These are phyloP conservation scores for Asobara japonica DNA, from an alignment of 1,140 invertebrate genomes.

Conservation along the genomic window DNA sequence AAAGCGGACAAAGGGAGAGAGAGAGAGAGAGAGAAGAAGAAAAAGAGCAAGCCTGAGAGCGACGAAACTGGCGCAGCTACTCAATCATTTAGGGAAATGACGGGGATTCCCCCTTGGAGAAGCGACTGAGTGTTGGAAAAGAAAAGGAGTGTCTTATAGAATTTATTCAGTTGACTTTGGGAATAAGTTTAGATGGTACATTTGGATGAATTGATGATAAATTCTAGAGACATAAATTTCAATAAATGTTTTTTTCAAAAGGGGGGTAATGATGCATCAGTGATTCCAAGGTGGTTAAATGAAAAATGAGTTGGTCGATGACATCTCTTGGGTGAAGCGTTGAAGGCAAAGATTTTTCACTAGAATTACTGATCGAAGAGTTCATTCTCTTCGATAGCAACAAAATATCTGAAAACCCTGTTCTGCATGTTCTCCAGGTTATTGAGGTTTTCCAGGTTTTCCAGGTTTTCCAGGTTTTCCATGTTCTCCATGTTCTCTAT, in stretches of 20 bases:
- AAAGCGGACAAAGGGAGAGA: neutral
- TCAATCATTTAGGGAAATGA: slow-evolving; percentile 41
- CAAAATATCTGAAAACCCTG: too few species aligned
- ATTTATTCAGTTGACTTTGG: slow-evolving; percentile 33
- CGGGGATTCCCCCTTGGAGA: slow-evolving; percentile 25
- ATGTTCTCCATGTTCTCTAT: too few species aligned
- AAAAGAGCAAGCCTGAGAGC: slow-evolving; percentile 19
- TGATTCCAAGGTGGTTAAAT: neutral
- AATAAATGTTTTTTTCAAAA: neutral
- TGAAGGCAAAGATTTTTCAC: too few species aligned
- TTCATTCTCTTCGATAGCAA: too few species aligned
- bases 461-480: too few species aligned
- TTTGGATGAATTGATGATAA: slow-evolving; percentile 3
- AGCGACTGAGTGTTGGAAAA: slow-evolving; percentile 10
- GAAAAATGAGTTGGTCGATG: neutral
- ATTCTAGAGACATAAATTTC: neutral
- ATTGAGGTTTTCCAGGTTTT: too few species aligned
- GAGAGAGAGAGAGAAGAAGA: neutral
- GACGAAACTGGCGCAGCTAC: slow-evolving; percentile 34
- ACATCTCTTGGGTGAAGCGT: too few species aligned
- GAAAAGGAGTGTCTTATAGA: slow-evolving; percentile 8
- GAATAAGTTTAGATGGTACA: neutral
- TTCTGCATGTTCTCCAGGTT: too few species aligned
- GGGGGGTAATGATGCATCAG: neutral
- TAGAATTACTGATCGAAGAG: too few species aligned